A percentile compares a stretch with the other conserved stretches of the same genome.
Evolutionary conservation across 1,140 invertebrate species (phyloP).

Genomic region (Calephelis virginiensis): DNA sequence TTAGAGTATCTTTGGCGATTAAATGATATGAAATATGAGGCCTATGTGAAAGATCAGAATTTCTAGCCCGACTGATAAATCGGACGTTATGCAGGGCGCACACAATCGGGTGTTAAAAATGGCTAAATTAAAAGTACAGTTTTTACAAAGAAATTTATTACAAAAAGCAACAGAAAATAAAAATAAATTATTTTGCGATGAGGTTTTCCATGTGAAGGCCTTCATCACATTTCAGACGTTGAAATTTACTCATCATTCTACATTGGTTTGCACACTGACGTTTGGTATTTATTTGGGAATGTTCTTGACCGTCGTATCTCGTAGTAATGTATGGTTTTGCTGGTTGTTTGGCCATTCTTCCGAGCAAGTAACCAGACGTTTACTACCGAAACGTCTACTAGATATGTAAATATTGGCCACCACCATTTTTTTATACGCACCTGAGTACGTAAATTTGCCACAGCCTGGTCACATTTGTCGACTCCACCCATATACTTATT

Average conservation of each 20-base stretch:
- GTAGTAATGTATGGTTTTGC: too few species aligned
- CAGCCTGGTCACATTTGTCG: too few species aligned
- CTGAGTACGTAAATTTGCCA: too few species aligned
- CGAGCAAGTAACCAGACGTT: conserved; percentile 3
- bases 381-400: conserved; percentile 26
- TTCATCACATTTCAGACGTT: conserved; percentile 22
- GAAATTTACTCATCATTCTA: conserved; percentile 24
- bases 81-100: conserved; percentile 23
- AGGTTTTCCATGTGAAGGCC: conserved; percentile 22
- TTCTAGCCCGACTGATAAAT: conserved; percentile 24
- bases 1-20: conserved; percentile 21
- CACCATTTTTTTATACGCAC: conserved; percentile 27
- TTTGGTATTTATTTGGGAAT: too few species aligned
- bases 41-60: conserved; percentile 21
- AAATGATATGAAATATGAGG: conserved; percentile 12
- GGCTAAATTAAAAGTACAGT: conserved; percentile 10
- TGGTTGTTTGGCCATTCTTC: background rate
- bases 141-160: too few species aligned
- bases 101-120: conserved; percentile 13
- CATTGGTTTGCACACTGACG: too few species aligned
- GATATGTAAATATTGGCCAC: conserved; percentile 28
- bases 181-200: too few species aligned
- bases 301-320: too few species aligned
- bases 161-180: too few species aligned
- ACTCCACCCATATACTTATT: conserved; percentile 25